Evolutionary conservation across 1,140 invertebrate species (phyloP), one percentile per base, ranked within the genome.

Genomic region (Gryon sp.): DNA sequence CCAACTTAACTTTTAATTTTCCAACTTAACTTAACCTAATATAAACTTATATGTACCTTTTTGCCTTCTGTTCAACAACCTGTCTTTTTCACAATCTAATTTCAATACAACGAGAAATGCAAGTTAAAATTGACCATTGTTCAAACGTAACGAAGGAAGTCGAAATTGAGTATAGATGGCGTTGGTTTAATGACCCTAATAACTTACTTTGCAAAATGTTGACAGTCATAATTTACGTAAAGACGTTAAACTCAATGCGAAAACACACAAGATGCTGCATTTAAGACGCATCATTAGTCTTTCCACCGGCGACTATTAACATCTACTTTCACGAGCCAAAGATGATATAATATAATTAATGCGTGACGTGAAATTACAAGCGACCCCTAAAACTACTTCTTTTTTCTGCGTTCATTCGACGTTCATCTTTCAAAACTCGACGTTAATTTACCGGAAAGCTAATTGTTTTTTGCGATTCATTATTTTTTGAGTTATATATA

Each of bases 311-410:
- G 62, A 60, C 28, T 53, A 53, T 76, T 63, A 57, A 68, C 63
- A 55, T 68, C 63, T 40, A 69, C 63, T 76, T 76, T 76, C 73
- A 65, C 59, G 38, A 69, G 48, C 34, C 50, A 40, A 50, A 11
- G 30, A 63, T 76, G 63, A 69, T 62, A 76, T 63, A 76, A 76
- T 52, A 40, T 69, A 76, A 76, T 76, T 69, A 76, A 76, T 76
- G 57, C 41, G 43, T 52, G 48, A 76, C 73, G 50, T 59, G 41
- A 59, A 76, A 76, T 63, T 63, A 40, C 63, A 28, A 28, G 55
- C 32, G 16, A 1, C 20, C 30, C 4, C 9, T 22, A 32, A 46
- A 46, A 38, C 30, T 11, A 48, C 43, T 63, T 73, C 59, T 74
- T 53, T 3, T 2, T 28, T 28, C n/a, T 28, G 8, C 9, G 8